Conservation (phyloP, 2,888 invertebrate genomes). For the Barypeithes pellucidus region DNA sequence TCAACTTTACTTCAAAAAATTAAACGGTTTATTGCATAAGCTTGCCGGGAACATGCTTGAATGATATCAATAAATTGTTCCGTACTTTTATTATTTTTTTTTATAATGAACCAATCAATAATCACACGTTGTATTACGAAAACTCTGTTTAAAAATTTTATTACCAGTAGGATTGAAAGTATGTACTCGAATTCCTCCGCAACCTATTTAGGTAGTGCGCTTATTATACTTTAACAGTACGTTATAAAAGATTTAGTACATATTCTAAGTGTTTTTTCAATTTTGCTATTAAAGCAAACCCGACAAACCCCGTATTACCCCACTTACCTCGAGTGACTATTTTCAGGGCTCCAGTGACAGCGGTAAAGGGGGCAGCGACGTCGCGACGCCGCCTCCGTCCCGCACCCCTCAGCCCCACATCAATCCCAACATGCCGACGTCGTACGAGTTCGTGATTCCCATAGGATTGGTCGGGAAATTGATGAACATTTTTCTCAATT, state of each 20-base stretch:
- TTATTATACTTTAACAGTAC: too few relatives aligned
- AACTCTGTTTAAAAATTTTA: too few relatives aligned
- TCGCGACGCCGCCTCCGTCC: constrained; percentile 80
- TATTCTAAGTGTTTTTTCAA: too few relatives aligned
- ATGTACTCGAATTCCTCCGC: too few relatives aligned
- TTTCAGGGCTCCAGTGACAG: constrained; percentile 85
- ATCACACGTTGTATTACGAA: too few relatives aligned
- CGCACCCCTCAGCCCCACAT: constrained; percentile 69
- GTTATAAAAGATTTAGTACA: too few relatives aligned
- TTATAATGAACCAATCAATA: neutral
- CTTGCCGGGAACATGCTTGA: constrained; percentile 3
- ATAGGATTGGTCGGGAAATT: constrained; percentile 87
- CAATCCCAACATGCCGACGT: constrained; percentile 63
- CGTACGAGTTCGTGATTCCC: constrained; percentile 84
- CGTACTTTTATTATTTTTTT: too few relatives aligned
- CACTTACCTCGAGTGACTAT: too few relatives aligned
- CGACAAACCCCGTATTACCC: too few relatives aligned
- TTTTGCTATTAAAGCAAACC: too few relatives aligned
- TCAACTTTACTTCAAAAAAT: neutral
- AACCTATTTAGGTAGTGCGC: too few relatives aligned
- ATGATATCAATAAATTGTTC: constrained; percentile 2
- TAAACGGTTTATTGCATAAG: constrained; percentile 4
- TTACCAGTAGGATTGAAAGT: too few relatives aligned
- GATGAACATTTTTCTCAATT: constrained; percentile 90
- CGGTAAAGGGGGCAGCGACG: constrained; percentile 85